These are phyloP conservation scores for Anguilla japonica DNA, from an alignment of 2,113 vertebrate species.

Conservation along the genomic window DNA sequence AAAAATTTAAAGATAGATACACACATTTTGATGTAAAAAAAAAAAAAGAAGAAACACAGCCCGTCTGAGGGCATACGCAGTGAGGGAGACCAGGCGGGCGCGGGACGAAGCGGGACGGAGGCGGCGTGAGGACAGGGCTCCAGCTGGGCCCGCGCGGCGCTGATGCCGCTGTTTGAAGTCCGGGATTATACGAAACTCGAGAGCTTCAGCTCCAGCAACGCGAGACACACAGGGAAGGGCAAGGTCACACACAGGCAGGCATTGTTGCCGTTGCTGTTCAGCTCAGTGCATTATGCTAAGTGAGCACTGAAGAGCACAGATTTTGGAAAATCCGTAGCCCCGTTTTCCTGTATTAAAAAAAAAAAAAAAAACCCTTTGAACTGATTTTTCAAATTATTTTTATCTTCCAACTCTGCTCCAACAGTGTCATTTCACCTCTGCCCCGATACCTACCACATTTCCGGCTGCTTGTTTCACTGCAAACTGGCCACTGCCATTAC, in stretches of 20 bases:
- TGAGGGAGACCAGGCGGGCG: too few species aligned
- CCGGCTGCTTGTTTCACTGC: not conserved
- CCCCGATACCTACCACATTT: not conserved
- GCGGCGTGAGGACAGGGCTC: slow-evolving; percentile 15
- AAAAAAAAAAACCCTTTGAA: not conserved
- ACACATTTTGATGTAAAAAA: not conserved
- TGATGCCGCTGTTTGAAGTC: slow-evolving; percentile 39
- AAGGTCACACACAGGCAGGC: not conserved
- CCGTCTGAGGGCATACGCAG: too few species aligned
- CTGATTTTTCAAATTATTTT: too few species aligned
- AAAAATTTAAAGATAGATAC: slow-evolving; percentile 8
- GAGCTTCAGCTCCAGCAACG: slow-evolving; percentile 38
- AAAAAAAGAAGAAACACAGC: not conserved
- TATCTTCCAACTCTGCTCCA: too few species aligned
- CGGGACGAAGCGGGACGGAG: not conserved
- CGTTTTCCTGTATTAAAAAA: not conserved
- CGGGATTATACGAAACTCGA: slow-evolving; percentile 46
- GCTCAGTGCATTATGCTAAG: not conserved
- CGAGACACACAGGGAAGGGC: slow-evolving; percentile 13
- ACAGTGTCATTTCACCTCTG: not conserved
- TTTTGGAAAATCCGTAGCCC: not conserved
- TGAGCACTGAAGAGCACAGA: not conserved
- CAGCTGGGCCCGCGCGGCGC: slow-evolving; percentile 16
- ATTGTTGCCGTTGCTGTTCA: not conserved
- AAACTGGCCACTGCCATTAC: not conserved